Conservation (phyloP, 1,140 invertebrate genomes). For the Diabrotica virgifera region DNA sequence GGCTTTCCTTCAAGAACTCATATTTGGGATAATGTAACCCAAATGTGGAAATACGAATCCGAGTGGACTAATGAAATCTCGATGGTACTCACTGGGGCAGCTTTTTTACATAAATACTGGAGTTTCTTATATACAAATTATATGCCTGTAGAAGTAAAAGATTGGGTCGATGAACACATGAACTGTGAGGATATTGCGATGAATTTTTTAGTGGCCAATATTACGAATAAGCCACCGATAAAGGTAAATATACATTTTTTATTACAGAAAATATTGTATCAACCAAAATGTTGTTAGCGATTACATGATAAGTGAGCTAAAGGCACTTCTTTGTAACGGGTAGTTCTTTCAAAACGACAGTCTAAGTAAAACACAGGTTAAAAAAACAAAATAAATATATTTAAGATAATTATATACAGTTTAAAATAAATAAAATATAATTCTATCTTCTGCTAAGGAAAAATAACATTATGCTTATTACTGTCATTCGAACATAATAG, state of each 20-base stretch:
- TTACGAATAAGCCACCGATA: conserved; percentile 90
- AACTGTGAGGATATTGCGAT: conserved; percentile 95
- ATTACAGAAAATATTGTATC: no score
- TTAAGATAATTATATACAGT: no score
- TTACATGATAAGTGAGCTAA: no score
- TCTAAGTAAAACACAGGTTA: no score
- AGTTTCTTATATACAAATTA: conserved; percentile 83
- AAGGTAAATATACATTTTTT: conserved; percentile 60
- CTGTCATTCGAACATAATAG: no score
- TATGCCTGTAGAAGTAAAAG: conserved; percentile 67
- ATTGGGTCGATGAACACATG: conserved; percentile 88
- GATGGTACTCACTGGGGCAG: conserved; percentile 90
- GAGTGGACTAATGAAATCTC: conserved; percentile 94
- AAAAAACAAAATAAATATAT: no score
- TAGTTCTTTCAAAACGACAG: no score
- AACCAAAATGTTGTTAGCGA: no score
- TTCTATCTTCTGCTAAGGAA: no score
- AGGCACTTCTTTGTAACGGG: no score
- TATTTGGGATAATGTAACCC: conserved; percentile 82
- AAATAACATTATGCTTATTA: no score
- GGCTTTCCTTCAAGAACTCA: conserved; percentile 88
- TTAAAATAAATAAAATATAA: no score
- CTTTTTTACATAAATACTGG: conserved; percentile 92
- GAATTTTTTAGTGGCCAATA: conserved; percentile 89
- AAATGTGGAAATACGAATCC: conserved; percentile 86